These are phyloP conservation scores for Helogale parvula DNA, from an alignment of 2,113 vertebrate genomes.

Conservation along the genomic window DNA sequence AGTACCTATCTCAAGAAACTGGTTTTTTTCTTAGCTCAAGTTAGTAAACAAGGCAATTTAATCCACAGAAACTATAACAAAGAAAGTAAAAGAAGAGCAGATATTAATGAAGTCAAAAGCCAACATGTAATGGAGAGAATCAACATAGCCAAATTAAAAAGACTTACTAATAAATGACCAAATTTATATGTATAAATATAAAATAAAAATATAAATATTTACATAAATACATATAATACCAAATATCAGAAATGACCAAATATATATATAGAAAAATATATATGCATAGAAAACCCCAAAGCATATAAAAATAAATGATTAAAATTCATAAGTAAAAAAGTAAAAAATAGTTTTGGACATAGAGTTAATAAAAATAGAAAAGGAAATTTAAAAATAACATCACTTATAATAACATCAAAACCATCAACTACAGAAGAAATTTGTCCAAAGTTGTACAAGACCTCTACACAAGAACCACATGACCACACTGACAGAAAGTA, in stretches of 20 bases:
- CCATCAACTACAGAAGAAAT: neutral
- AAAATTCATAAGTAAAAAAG: slow-evolving; percentile 1
- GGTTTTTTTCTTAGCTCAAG: neutral
- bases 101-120: neutral
- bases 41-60: neutral
- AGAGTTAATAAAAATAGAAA: neutral
- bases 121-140: neutral
- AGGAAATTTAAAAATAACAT: neutral
- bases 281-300: neutral
- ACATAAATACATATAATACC: neutral
- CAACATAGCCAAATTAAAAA: neutral
- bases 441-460: neutral
- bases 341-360: neutral
- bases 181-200: neutral
- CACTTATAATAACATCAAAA: neutral
- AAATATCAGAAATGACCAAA: neutral
- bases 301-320: neutral
- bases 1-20: neutral
- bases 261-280: neutral
- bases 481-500: neutral
- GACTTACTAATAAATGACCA: neutral
- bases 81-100: neutral
- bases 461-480: neutral
- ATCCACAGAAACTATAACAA: neutral
- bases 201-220: no score